Evolutionary conservation across 2,113 vertebrate genomes (phyloP), one percentile per base, ranked within the genome.

Genomic region (Blennius ocellaris): DNA sequence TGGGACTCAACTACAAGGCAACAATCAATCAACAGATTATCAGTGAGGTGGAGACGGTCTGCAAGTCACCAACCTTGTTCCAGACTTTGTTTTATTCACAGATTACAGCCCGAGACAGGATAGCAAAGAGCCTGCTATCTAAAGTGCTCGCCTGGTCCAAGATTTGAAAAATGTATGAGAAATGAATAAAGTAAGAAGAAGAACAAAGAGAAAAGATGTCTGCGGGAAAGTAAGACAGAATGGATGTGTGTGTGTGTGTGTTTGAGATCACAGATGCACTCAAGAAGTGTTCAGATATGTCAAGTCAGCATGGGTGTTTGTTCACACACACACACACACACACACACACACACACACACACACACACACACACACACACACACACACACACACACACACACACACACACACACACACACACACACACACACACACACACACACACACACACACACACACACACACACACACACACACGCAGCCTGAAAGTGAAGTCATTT

Each of bases 111-210:
- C 12, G 45, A 66, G 72, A 59, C 73, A 57, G 40, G 36, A 73
- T 51, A 8, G 57, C 8, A 51, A 16, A 77, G 75, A 66, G 55
- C 61, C 38, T 63, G 38, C 64, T 11, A 8, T 71, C 51, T 82
- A 48, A 75, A 78, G 71, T 69, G 78, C 79, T 62, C 12, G 47
- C 53, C 55, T 45, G 38, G 16, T 72, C 56, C 52, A 37, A 36
- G 45, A 73, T 73, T 58, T 88, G 56, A 89, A 89, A 89, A 84
- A 84, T 89, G 65, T 80, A 88, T 80, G 87, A 87, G 73, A 17
- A 64, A 78, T 79, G 80, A 80, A 73, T 59, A 59, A 39, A 69
- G 54, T 62, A 65, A 62, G 68, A 73, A 77, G 21, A 52, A 73
- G 73, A 83, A 87, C 83, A 89, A 85, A 81, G 76, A 83, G 49